Conservation (phyloP, 2,797 vertebrate species). For the Scyliorhinus canicula region DNA sequence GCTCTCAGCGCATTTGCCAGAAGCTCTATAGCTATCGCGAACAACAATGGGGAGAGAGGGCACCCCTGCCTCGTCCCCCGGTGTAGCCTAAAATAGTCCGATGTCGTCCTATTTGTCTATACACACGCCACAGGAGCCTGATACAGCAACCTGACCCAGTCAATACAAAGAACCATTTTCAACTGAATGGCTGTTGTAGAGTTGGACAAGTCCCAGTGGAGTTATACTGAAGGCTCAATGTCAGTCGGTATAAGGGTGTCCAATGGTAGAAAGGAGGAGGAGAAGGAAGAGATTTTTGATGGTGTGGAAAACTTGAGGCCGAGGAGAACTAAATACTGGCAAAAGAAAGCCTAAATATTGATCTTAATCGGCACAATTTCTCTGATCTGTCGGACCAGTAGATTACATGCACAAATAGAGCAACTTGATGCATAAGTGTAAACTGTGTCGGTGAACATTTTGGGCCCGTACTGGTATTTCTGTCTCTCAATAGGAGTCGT, state of each 20-base stretch:
- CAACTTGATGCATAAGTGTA: not conserved
- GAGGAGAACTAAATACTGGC: conserved; percentile 1
- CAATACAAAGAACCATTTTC: too few relatives aligned
- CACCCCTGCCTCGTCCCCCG: too few relatives aligned
- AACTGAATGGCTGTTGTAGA: not conserved
- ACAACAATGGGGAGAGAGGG: too few relatives aligned
- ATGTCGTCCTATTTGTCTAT: too few relatives aligned
- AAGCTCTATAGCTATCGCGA: too few relatives aligned
- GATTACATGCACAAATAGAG: not conserved
- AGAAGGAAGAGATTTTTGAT: not conserved
- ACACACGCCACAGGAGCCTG: too few relatives aligned
- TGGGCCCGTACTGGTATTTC: not conserved
- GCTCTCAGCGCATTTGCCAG: too few relatives aligned
- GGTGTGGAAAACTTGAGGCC: not conserved
- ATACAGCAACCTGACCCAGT: too few relatives aligned
- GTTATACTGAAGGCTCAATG: not conserved
- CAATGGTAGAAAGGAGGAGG: not conserved
- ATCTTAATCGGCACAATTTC: not conserved
- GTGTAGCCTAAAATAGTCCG: too few relatives aligned
- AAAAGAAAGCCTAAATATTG: conserved; percentile 6
- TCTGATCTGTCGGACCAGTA: not conserved
- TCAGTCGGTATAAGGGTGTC: not conserved
- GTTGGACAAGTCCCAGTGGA: not conserved
- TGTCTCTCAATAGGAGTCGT: not conserved
- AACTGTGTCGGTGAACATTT: not conserved